A percentile compares a stretch with the other conserved stretches of the same genome.
phyloP scores from a whole-genome alignment of 2,113 vertebrate genomes.

The Vombatus ursinus region DNA sequence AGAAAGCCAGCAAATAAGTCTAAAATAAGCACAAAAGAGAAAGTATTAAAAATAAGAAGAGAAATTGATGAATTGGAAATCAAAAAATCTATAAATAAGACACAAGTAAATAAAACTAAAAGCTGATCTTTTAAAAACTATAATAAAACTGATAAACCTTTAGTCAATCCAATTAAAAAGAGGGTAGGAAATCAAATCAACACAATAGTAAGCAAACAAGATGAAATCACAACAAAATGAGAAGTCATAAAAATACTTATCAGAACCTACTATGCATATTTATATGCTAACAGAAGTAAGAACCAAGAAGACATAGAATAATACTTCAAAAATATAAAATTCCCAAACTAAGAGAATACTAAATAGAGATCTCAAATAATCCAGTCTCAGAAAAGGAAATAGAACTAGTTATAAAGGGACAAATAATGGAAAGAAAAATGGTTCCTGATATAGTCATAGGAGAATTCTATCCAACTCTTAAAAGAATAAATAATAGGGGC shows the following conservation, averaged over 20 bases:
- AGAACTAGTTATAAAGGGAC: neutral
- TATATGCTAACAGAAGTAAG: neutral
- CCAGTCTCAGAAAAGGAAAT: neutral
- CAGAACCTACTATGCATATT: neutral
- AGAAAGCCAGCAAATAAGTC: neutral
- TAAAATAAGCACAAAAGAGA: neutral
- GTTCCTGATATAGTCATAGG: neutral
- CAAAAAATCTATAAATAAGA: neutral
- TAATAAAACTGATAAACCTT: neutral
- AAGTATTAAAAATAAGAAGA: neutral
- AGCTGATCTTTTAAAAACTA: neutral
- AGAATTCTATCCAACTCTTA: neutral
- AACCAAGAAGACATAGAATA: neutral
- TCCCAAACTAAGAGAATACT: neutral
- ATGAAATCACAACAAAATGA: neutral
- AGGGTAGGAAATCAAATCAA: neutral
- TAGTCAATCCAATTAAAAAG: neutral
- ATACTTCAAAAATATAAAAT: neutral
- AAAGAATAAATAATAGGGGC: neutral
- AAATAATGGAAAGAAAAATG: neutral
- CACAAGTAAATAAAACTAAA: neutral
- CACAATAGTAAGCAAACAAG: neutral
- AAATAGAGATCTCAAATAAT: neutral
- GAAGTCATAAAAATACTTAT: neutral
- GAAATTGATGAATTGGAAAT: neutral